Evolutionary conservation across 2,888 invertebrate genomes (phyloP), one percentile per base, ranked within the genome.

Genomic region (Chouioia cunea): DNA sequence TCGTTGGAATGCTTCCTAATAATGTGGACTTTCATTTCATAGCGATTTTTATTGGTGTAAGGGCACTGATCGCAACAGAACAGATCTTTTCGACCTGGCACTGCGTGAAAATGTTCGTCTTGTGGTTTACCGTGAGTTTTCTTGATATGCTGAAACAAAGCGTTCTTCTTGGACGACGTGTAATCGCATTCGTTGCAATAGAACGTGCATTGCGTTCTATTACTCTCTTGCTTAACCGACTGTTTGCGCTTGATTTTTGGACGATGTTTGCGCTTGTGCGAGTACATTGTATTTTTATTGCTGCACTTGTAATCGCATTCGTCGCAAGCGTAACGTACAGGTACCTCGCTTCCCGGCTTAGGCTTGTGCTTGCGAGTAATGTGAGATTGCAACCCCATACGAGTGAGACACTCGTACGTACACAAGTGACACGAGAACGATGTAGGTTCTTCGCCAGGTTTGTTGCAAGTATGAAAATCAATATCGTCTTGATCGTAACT

Each of bases 161-260:
- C 80, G 0, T 79, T 77, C n/a, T 83, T 83, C 15, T 82, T 82
- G 2, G 65, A 73, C 0, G 83, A 79, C n/a, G 81, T 80, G 58
- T 81, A 85, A 12, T 77, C 75, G 58, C 85, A 85, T 27, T 82
- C 82, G 70, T 82, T 79, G 75, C 85, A 85, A 36, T 77, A 82
- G 16, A 48, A 71, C 12, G n/a, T 68, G 43, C n/a, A 15, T 4
- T 73, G 27, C 64, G 0, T 50, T 23, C 18, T 57, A n/a, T n/a
- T n/a, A n/a, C n/a, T n/a, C n/a, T n/a, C n/a, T n/a, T n/a, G 27
- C 27, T 27, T 27, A 6, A 27, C 27, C 27, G 27, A 27, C 59
- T 8, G 76, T 74, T 2, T 71, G 71, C 0, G 60, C 22, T 73
- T 76, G 16, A 16, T 2, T 4, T 47, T 18, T 1, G 10, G 6